Conservation (phyloP, 1,140 invertebrate species). For the Drosophila sturtevanti region DNA sequence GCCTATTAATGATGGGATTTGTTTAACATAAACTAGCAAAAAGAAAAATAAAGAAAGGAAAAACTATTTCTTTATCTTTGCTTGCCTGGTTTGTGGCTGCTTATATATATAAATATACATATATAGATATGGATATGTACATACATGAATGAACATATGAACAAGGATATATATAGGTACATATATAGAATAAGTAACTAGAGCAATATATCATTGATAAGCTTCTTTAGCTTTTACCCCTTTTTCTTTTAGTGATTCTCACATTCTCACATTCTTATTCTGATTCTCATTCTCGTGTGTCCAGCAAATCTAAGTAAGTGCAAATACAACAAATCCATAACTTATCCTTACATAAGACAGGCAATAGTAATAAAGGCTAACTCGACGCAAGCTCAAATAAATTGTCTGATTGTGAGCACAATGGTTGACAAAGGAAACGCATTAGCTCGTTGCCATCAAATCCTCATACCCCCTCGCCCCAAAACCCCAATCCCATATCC, state of each 20-base stretch:
- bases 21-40: not conserved
- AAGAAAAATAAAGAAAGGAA: too few species aligned
- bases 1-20: slow-evolving; percentile 1
- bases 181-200: not conserved
- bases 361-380: slow-evolving; percentile 71
- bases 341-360: slow-evolving; percentile 60
- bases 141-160: not conserved
- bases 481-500: not conserved
- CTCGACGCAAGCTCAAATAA: slow-evolving; percentile 64
- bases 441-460: slow-evolving; percentile 39
- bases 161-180: not conserved
- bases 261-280: too few species aligned
- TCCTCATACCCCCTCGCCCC: not conserved
- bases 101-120: not conserved
- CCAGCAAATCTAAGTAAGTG: slow-evolving; percentile 16
- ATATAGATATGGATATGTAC: too few species aligned
- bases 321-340: slow-evolving; percentile 58
- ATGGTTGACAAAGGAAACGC: slow-evolving; percentile 71
- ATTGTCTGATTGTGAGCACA: slow-evolving; percentile 49
- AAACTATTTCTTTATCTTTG: not conserved
- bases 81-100: not conserved
- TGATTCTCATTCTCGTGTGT: too few species aligned
- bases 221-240: slow-evolving; percentile 9
- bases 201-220: slow-evolving; percentile 18
- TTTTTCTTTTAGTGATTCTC: not conserved